Base-by-base conservation (phyloP, 1,140 invertebrate genomes). In the Pogonomyrmex barbatus region DNA sequence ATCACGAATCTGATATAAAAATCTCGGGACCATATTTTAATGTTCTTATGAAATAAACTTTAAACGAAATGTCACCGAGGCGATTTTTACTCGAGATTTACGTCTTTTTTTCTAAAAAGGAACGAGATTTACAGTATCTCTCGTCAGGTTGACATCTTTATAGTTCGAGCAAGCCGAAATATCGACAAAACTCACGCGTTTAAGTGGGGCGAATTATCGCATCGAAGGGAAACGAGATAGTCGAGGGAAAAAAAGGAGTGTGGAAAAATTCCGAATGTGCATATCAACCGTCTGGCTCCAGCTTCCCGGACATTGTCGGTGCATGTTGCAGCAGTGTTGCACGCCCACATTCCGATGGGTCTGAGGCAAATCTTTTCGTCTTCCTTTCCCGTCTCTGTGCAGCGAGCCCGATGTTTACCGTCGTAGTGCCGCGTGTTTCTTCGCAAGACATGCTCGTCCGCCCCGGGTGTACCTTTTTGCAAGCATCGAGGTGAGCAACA, bases 291-390 rank as follows among this genome's bases (percentile, higher is more conserved):
- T 17, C 30, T 24, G 24, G 2, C 39, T 86, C 58, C n/a, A 42
- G 89, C 87, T 93, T 92, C 88, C 90, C 91, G 92, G 93, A 93
- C 89, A 88, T 60, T 36, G 65, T 52, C 36, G 52, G 39, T 42
- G 54, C 39, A 67, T 78, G 33, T 33, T n/a, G 30, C 75, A 24
- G 24, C 47, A 14, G 78, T 77, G 54, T 58, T 47, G 52, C 47
- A 81, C 91, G 92, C 92, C 91, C 88, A 93, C 93, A 88, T 91
- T 92, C 86, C 91, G 91, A 91, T 86, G 91, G 90, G 86, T 89
- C 89, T 85, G 42, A 77, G 76, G 83, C 87, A 67, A 90, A 92
- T 88, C 84, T 70, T 86, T 75, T 85, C 73, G 12, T 17, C 39
- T 86, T 79, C 62, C 58, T 75, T 65, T 63, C 54, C 24, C 8